Percentiles rank a stretch among this genome's conserved stretches.
These are phyloP conservation scores for Boulengeromyrus knoepffleri DNA, from an alignment of 2,113 vertebrate species.

Conservation along the genomic window DNA sequence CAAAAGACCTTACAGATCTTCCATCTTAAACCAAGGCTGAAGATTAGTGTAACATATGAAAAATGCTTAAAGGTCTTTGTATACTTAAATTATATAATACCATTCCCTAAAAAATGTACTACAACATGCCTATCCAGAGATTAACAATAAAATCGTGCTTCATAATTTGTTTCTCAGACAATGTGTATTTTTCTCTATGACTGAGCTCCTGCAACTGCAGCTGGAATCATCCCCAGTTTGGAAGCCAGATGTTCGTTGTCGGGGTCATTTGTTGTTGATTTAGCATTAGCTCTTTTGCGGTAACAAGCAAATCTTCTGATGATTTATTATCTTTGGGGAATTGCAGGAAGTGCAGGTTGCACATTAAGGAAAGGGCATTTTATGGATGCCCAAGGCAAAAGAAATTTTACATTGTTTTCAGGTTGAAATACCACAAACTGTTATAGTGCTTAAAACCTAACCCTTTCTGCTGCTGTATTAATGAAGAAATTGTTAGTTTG, in stretches of 20 bases:
- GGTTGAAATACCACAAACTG: not conserved
- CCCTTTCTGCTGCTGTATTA: not conserved
- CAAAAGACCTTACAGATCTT: not conserved
- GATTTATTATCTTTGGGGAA: not conserved
- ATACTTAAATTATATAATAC: not conserved
- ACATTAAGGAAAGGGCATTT: not conserved
- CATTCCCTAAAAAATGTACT: not conserved
- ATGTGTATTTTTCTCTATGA: not conserved
- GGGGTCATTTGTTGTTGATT: constrained; percentile 6
- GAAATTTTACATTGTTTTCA: not conserved
- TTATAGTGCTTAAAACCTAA: not conserved
- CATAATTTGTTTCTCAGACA: not conserved
- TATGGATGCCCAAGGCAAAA: not conserved
- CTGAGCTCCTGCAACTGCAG: not conserved
- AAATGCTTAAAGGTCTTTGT: not conserved
- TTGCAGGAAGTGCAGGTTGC: constrained; percentile 4
- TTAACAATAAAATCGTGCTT: not conserved
- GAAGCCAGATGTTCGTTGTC: constrained; percentile 2
- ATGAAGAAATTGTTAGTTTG: not conserved
- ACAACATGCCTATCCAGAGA: not conserved
- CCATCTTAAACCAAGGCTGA: not conserved
- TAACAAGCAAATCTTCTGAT: not conserved
- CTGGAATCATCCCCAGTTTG: not conserved
- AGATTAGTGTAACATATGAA: not conserved
- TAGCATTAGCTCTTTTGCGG: not conserved